Evolutionary conservation across 2,888 invertebrate genomes (phyloP).

Genomic region (Polymixis lichenea): DNA sequence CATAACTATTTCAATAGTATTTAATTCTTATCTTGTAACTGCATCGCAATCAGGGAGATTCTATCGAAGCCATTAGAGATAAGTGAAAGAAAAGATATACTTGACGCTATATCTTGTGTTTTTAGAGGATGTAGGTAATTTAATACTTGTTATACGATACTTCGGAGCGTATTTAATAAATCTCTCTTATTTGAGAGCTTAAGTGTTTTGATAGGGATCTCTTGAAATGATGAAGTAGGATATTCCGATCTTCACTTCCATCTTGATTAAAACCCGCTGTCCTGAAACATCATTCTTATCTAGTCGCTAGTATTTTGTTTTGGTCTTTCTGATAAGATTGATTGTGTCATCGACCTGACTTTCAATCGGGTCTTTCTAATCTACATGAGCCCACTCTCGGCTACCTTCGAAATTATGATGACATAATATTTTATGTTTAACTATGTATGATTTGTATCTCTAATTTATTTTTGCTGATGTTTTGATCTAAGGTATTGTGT

Average conservation of each 20-base stretch:
- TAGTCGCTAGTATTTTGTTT: constrained; percentile 17
- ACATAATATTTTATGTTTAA: no score
- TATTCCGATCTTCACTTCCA: constrained; percentile 2
- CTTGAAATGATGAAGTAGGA: not conserved
- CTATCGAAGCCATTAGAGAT: constrained; percentile 15
- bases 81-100: constrained; percentile 23
- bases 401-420: not conserved
- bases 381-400: not conserved
- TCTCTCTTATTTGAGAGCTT: constrained; percentile 1
- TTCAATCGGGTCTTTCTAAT: not conserved
- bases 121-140: not conserved
- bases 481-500: no score
- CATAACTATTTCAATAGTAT: constrained; percentile 25
- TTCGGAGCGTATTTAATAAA: constrained; percentile 11
- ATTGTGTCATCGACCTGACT: constrained; percentile 5
- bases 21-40: constrained; percentile 23
- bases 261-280: not conserved
- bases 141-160: constrained; percentile 1
- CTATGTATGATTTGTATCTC: no score
- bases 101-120: constrained; percentile 21
- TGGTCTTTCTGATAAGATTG: constrained; percentile 17
- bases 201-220: constrained; percentile 13
- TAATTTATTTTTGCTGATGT: not conserved
- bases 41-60: constrained; percentile 31
- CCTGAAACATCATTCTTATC: constrained; percentile 8